Evolutionary conservation across 2,797 vertebrate genomes (phyloP).

Genomic region (Trachops cirrhosus): DNA sequence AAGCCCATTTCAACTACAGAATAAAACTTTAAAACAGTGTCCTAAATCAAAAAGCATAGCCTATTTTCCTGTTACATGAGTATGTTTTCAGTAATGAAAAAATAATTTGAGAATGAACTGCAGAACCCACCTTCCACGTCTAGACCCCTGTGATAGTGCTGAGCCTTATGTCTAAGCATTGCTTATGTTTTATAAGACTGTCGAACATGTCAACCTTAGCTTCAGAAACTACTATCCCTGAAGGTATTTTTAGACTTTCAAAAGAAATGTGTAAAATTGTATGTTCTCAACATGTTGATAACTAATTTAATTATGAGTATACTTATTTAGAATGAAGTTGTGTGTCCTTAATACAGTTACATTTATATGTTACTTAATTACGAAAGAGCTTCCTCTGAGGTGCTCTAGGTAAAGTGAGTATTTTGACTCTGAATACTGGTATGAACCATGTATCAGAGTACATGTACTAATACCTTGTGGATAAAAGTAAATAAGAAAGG

Average conservation of each 20-base stretch:
- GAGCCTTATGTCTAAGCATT: too few relatives aligned
- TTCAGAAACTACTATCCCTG: background rate
- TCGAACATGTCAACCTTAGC: background rate
- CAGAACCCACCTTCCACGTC: background rate
- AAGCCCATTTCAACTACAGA: background rate
- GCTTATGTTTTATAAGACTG: background rate
- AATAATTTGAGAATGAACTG: background rate
- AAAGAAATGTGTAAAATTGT: background rate
- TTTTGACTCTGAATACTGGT: background rate
- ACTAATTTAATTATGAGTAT: background rate
- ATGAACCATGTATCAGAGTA: too few relatives aligned
- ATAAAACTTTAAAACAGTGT: background rate
- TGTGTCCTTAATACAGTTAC: background rate
- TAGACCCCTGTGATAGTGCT: background rate
- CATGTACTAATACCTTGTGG: background rate
- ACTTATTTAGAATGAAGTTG: background rate
- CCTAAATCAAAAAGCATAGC: accelerated
- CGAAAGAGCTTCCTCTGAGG: background rate
- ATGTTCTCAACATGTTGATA: background rate
- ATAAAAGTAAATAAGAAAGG: background rate
- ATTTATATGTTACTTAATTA: background rate
- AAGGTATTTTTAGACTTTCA: background rate
- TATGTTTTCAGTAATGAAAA: background rate
- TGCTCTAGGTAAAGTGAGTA: too few relatives aligned
- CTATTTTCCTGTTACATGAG: background rate